Conservation (phyloP, 2,113 vertebrate genomes). For the Otocyon megalotis region DNA sequence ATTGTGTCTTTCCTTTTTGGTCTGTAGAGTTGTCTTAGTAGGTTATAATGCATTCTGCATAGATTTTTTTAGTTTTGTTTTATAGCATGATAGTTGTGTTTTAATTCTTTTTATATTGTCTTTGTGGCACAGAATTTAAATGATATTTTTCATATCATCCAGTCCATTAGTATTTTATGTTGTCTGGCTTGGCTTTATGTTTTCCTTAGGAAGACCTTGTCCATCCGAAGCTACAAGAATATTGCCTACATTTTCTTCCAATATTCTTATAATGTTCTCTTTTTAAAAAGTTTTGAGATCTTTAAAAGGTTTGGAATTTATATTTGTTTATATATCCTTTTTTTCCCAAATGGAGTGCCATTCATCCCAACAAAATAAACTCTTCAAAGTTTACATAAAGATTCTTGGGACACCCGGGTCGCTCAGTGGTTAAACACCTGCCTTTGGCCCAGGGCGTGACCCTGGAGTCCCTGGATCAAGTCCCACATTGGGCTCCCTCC, state of each 20-base stretch:
- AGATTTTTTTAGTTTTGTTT: not conserved
- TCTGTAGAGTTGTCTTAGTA: not conserved
- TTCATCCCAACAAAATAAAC: not conserved
- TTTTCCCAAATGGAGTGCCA: not conserved
- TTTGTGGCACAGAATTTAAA: not conserved
- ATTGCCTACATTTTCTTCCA: not conserved
- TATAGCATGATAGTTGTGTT: not conserved
- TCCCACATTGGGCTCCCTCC: too few species aligned
- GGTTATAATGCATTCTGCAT: not conserved
- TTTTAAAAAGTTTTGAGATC: not conserved
- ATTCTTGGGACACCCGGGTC: too few species aligned
- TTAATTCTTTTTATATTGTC: not conserved
- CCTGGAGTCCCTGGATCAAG: too few species aligned
- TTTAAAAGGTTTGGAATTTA: not conserved
- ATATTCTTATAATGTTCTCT: not conserved
- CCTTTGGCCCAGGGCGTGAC: too few species aligned
- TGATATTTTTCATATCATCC: not conserved
- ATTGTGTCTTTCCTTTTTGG: not conserved
- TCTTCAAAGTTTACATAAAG: not conserved
- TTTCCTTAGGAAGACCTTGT: not conserved
- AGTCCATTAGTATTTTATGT: not conserved
- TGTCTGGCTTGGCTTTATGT: not conserved
- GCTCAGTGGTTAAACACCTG: not conserved
- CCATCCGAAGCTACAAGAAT: conserved; percentile 11
- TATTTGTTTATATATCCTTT: not conserved